Evolutionary conservation across 2,113 vertebrate genomes (phyloP).

Genomic region (Romanogobio albipinnatus): DNA sequence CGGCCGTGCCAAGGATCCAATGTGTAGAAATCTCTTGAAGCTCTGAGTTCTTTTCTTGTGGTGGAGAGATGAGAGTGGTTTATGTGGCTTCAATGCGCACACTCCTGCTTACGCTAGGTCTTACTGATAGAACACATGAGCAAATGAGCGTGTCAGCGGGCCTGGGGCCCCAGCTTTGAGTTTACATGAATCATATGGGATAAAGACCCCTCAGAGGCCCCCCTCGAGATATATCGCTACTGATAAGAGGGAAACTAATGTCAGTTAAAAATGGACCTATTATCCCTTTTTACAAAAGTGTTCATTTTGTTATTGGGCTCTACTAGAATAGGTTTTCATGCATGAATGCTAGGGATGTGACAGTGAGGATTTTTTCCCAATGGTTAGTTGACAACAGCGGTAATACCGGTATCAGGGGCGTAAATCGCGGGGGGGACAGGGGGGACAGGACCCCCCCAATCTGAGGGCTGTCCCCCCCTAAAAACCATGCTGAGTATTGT

Average conservation of each 20-base stretch:
- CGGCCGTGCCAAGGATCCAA: conserved; percentile 63
- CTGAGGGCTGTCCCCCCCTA: too few relatives aligned
- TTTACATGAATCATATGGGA: conserved; percentile 43
- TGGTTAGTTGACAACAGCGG: too few relatives aligned
- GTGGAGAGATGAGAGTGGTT: conserved; percentile 58
- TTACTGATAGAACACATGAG: conserved; percentile 55
- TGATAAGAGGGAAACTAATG: conserved; percentile 8
- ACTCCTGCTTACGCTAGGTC: conserved; percentile 56
- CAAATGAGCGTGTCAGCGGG: conserved; percentile 34
- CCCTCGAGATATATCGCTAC: conserved; percentile 19
- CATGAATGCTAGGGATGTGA: too few relatives aligned
- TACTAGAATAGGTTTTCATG: too few relatives aligned
- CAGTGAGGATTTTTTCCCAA: too few relatives aligned
- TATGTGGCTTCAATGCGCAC: conserved; percentile 64
- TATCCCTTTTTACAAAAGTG: too few relatives aligned
- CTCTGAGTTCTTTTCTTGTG: conserved; percentile 65
- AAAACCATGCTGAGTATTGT: too few relatives aligned
- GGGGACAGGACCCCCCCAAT: too few relatives aligned
- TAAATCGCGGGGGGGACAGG: too few relatives aligned
- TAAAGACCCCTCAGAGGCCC: neutral
- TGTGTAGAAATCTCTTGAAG: conserved; percentile 43
- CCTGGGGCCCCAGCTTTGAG: conserved; percentile 30
- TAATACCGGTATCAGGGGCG: too few relatives aligned
- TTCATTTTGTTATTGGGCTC: too few relatives aligned
- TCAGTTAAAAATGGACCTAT: neutral